Evolutionary conservation across 1,140 invertebrate species (phyloP).

Genomic region (Drosophila novamexicana): DNA sequence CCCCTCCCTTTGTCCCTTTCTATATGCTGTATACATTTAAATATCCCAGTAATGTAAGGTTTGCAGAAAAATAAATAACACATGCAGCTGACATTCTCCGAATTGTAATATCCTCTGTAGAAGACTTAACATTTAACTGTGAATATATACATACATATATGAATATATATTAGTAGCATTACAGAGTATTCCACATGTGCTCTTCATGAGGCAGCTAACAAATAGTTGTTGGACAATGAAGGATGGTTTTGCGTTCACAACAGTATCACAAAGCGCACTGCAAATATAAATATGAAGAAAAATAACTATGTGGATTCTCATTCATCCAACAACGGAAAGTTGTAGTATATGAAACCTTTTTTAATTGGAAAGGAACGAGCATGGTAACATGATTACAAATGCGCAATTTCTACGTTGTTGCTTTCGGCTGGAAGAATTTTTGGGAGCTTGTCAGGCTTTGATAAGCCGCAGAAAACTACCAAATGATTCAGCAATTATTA

Average conservation of each 20-base stretch:
- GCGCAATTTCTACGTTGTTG: constrained; percentile 17
- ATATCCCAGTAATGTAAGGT: too few relatives aligned
- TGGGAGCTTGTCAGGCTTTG: constrained; percentile 15
- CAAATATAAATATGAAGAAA: background rate
- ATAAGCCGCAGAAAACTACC: constrained; percentile 17
- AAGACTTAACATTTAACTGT: too few relatives aligned
- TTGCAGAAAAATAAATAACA: too few relatives aligned
- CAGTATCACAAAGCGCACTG: background rate
- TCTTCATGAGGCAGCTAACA: background rate
- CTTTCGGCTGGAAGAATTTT: constrained; percentile 1
- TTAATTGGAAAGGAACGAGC: background rate
- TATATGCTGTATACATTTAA: too few relatives aligned
- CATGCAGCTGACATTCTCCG: too few relatives aligned
- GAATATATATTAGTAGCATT: too few relatives aligned
- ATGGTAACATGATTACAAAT: constrained; percentile 18
- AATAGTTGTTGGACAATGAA: constrained; percentile 9
- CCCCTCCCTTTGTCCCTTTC: background rate
- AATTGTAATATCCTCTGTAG: too few relatives aligned
- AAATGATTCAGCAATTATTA: background rate
- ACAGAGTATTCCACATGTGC: background rate
- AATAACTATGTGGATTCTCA: background rate
- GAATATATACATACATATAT: too few relatives aligned
- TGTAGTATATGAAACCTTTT: background rate
- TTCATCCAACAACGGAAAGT: constrained; percentile 2
- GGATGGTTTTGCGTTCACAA: background rate